These are phyloP conservation scores for Epicampocera succincta DNA, from an alignment of 2,888 invertebrate genomes.

Conservation along the genomic window DNA sequence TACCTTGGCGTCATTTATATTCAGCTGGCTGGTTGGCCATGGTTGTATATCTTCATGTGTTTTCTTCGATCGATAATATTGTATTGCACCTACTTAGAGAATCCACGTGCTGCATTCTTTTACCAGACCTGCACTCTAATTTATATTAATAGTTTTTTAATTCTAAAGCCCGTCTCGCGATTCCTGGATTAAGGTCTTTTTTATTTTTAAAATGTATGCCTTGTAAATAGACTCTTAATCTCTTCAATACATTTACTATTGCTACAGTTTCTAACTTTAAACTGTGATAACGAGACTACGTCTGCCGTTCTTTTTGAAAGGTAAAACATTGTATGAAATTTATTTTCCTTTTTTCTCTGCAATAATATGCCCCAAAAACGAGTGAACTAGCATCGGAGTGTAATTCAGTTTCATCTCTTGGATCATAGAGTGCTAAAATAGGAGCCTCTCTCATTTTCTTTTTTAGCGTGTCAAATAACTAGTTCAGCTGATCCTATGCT, in stretches of 20 bases:
- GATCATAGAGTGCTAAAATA: constrained; percentile 72
- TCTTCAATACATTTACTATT: neutral
- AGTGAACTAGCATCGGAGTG: constrained; percentile 75
- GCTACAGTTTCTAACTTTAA: neutral
- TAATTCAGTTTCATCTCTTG: constrained; percentile 72
- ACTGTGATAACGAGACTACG: neutral
- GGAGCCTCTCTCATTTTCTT: constrained; percentile 48
- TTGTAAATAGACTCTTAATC: neutral
- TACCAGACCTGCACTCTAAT: too few species aligned
- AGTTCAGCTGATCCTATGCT: constrained; percentile 47
- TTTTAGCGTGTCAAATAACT: constrained; percentile 56
- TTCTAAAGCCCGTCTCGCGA: too few species aligned
- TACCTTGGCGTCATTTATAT: too few species aligned
- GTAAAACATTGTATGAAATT: constrained; percentile 75
- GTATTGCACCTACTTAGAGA: too few species aligned
- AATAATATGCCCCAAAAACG: constrained; percentile 74
- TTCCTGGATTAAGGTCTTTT: too few species aligned
- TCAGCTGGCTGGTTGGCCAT: too few species aligned
- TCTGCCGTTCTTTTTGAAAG: constrained; percentile 72
- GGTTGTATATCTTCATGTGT: too few species aligned
- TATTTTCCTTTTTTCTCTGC: constrained; percentile 72
- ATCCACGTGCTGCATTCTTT: too few species aligned
- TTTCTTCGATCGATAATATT: too few species aligned
- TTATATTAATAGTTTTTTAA: too few species aligned
- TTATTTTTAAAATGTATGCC: too few species aligned